A percentile compares a stretch with the other conserved stretches of the same genome.
phyloP scores from a whole-genome alignment of 1,140 invertebrate genomes.

The Drosophila sp. region DNA sequence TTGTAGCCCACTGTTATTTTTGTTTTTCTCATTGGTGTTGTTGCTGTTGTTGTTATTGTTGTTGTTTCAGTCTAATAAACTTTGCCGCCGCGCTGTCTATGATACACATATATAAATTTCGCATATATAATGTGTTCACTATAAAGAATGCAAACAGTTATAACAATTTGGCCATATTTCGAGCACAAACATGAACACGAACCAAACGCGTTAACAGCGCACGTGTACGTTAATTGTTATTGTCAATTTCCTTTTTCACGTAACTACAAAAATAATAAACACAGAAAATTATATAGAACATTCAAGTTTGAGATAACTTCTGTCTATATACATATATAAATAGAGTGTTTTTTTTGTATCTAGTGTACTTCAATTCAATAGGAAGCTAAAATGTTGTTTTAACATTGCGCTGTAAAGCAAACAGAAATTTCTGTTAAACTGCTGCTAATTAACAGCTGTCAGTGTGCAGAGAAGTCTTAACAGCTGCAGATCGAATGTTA shows the following conservation, averaged over 20 bases:
- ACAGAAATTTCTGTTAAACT: no score
- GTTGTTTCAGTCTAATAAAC: slow-evolving; percentile 63
- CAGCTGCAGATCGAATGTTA: no score
- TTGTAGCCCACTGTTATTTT: slow-evolving; percentile 38
- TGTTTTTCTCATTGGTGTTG: slow-evolving; percentile 26
- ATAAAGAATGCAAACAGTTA: slow-evolving; percentile 22
- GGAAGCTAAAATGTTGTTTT: no score
- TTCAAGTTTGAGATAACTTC: neutral
- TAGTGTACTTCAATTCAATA: neutral
- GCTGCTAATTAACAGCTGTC: no score
- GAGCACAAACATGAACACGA: slow-evolving; percentile 1
- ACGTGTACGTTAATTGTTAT: slow-evolving; percentile 8
- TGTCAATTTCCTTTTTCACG: slow-evolving; percentile 1
- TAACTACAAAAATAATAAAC: slow-evolving; percentile 1
- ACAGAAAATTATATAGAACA: neutral
- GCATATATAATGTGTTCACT: neutral
- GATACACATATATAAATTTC: slow-evolving; percentile 14
- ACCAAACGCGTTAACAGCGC: slow-evolving; percentile 23
- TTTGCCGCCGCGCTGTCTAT: slow-evolving; percentile 68
- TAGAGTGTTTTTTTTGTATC: no score
- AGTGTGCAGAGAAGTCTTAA: no score
- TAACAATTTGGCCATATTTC: slow-evolving; percentile 23
- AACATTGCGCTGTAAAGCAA: no score
- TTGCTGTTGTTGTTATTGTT: slow-evolving; percentile 32
- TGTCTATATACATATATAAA: no score